These are phyloP conservation scores for Loris lydekkerianus DNA, from an alignment of 2,797 vertebrate genomes.

Conservation along the genomic window DNA sequence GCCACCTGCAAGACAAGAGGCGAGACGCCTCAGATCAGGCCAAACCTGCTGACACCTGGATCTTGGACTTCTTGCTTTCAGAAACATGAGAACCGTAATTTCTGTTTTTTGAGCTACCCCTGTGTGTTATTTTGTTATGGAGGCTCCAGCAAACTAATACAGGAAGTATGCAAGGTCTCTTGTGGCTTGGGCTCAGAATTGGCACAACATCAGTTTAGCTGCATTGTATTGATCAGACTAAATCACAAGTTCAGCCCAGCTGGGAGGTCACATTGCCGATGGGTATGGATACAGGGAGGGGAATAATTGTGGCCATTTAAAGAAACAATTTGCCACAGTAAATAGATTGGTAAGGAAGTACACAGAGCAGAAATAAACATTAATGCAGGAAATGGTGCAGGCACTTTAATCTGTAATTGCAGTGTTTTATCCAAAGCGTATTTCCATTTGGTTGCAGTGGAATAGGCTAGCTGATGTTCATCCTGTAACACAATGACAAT, in stretches of 20 bases:
- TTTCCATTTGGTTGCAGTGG: background rate
- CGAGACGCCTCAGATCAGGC: background rate
- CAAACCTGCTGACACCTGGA: background rate
- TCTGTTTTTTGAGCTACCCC: background rate
- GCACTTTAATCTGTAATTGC: slow-evolving; percentile 27
- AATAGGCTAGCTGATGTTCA: background rate
- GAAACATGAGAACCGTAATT: background rate
- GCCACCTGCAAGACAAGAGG: background rate
- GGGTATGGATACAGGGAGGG: background rate
- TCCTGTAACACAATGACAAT: background rate
- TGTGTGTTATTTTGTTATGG: background rate
- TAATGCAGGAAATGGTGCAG: slow-evolving; percentile 22
- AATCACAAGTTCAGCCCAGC: slow-evolving; percentile 22
- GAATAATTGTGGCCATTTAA: slow-evolving; percentile 32
- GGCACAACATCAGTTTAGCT: background rate
- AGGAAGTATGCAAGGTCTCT: background rate
- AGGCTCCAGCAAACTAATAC: background rate
- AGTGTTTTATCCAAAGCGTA: slow-evolving; percentile 16
- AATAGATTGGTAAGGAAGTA: slow-evolving; percentile 35
- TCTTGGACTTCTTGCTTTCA: background rate
- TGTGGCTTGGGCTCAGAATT: background rate
- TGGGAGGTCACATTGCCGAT: slow-evolving; percentile 13
- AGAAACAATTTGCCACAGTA: background rate
- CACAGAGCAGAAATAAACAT: slow-evolving; percentile 4
- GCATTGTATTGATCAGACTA: background rate